Evolutionary conservation across 30 jellyfish, hydroid and myxozoan genomes (phyloP).

Genomic region (Sanderia malayensis): DNA sequence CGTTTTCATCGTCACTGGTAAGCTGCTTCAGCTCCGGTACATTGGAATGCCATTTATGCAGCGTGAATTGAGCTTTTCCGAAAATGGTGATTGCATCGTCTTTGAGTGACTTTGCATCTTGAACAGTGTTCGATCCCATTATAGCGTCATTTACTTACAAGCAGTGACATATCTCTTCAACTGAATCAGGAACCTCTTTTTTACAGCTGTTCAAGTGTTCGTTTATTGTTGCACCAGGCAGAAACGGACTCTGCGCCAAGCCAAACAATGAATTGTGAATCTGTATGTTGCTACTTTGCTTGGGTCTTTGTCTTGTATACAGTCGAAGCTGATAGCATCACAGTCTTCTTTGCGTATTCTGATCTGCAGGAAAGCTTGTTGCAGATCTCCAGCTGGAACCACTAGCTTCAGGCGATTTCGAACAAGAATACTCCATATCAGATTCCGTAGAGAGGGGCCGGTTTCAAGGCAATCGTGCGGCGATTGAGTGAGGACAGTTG

Average conservation of each 20-base stretch:
- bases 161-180: background rate
- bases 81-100: no score
- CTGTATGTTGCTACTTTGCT: background rate
- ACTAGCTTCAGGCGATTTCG: slow-evolving; percentile 39
- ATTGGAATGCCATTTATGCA: no score
- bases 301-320: slow-evolving; percentile 12
- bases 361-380: slow-evolving; percentile 17
- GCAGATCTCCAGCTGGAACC: background rate
- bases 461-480: slow-evolving; percentile 35
- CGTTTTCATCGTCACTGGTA: no score
- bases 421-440: slow-evolving; percentile 15
- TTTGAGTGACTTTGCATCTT: no score
- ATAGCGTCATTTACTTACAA: background rate
- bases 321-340: slow-evolving; percentile 22
- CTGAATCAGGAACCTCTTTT: background rate
- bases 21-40: no score
- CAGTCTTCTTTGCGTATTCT: slow-evolving; percentile 18
- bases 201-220: background rate
- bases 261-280: background rate
- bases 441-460: slow-evolving; percentile 39
- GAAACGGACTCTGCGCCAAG: background rate
- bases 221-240: background rate
- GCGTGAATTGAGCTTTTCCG: no score
- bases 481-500: slow-evolving; percentile 12
- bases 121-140: background rate